Evolutionary conservation across 2,113 vertebrate species (phyloP).

Genomic region (Tiliqua scincoides): DNA sequence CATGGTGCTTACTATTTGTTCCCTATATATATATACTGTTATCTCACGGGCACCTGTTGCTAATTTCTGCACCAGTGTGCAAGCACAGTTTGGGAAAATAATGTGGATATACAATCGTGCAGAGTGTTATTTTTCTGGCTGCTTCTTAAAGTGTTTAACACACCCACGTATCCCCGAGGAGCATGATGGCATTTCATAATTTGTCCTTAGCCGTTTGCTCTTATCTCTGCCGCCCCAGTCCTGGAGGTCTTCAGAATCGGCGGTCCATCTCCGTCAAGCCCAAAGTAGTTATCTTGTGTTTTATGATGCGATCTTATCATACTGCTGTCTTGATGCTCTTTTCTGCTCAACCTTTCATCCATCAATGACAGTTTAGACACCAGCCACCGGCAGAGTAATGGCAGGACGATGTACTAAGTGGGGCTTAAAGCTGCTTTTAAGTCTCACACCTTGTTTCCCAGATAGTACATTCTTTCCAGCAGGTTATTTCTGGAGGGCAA

Average conservation of each 20-base stretch:
- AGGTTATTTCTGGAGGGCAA: constrained; percentile 58
- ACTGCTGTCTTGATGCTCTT: constrained; percentile 42
- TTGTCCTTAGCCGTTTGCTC: constrained; percentile 30
- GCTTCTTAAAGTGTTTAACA: neutral
- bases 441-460: constrained; percentile 12
- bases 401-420: neutral
- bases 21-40: neutral
- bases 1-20: neutral
- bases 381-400: constrained; percentile 14
- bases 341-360: constrained; percentile 40
- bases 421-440: neutral
- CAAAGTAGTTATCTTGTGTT: constrained; percentile 51
- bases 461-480: constrained; percentile 27
- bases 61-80: neutral
- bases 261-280: constrained; percentile 18
- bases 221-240: constrained; percentile 20
- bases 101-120: neutral
- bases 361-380: constrained; percentile 40
- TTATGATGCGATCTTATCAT: constrained; percentile 58
- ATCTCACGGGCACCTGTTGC: neutral
- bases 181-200: accelerated
- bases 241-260: constrained; percentile 40
- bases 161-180: accelerated
- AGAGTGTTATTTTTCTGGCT: neutral
- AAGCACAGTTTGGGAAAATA: neutral